Conservation (phyloP, 2,888 invertebrate species). For the Nowickia ferox region DNA sequence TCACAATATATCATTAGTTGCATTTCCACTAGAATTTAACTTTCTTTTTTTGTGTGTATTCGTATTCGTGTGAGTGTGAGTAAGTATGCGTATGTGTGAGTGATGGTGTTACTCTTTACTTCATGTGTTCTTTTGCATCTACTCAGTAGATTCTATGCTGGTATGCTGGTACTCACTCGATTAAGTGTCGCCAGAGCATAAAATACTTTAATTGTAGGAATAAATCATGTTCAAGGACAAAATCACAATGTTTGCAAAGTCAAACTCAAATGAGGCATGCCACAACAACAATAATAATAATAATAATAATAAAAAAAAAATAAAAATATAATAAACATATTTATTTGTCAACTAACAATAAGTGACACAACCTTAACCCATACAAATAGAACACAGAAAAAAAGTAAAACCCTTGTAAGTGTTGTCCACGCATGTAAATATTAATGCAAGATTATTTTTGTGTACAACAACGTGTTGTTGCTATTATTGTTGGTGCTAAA, state of each 20-base stretch:
- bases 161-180: conserved; percentile 9
- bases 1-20: conserved; percentile 41
- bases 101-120: no score
- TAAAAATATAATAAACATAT: conserved; percentile 47
- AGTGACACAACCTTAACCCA: conserved; percentile 42
- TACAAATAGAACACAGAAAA: neutral
- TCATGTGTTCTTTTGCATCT: conserved; percentile 5
- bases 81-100: no score
- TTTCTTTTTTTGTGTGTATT: neutral
- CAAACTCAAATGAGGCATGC: conserved; percentile 28
- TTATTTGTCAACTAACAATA: conserved; percentile 56
- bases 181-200: conserved; percentile 44
- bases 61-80: neutral
- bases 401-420: conserved; percentile 7
- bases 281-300: neutral
- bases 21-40: conserved; percentile 31
- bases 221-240: conserved; percentile 72
- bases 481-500: conserved; percentile 28
- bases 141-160: conserved; percentile 62
- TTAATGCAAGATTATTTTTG: conserved; percentile 53
- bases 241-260: conserved; percentile 48
- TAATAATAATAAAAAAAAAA: neutral
- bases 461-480: conserved; percentile 45
- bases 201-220: conserved; percentile 70
- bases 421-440: conserved; percentile 55